Base-by-base conservation (phyloP, 2,113 vertebrate species). In the Vidua macroura region DNA sequence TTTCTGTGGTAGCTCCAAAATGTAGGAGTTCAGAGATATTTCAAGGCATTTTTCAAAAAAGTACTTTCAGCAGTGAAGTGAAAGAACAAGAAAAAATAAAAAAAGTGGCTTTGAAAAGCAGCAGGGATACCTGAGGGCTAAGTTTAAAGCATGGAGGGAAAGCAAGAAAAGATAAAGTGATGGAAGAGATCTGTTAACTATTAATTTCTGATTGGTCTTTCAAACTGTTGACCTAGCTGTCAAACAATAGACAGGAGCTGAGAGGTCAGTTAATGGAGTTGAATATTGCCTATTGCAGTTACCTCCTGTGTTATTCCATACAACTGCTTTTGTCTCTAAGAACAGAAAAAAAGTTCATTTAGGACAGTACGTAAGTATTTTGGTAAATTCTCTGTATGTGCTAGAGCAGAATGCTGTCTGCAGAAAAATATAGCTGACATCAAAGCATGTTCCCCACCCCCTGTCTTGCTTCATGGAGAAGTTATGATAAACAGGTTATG, bases 401-500 rank as follows among this genome's bases (percentile, higher is more conserved):
- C 85, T 88, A 88, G 95, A 83, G 88, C 62, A 96, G 75, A 97
- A 93, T 73, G 78, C 74, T 95, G 93, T 94, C 96, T 96, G 91
- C 63, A 91, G 69, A 80, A 96, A 97, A 97, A 96, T 86, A 83
- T 0, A 96, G 90, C 92, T 96, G 89, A 97, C 95, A 98, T 98
- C 96, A 98, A 98, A 97, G 96, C 84, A 39, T 59, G 92, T 93
- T 94, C 70, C 90, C 97, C 86, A 95, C 87, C 95, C 95, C 90
- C 83, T 83, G 94, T 92, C 97, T 97, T 96, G 95, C 86, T 96
- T 98, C 94, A 91, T 92, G 93, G 21, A 97, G 96, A 97, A 97
- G 96, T 97, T 98, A 96, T 97, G 97, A 98, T 97, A 98, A 98
- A 98, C 97, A 98, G 97, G 97, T 98, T 98, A 96, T 97, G 95